phyloP scores from a whole-genome alignment of 2,113 vertebrate species.

The Acrocephalus arundinaceus region DNA sequence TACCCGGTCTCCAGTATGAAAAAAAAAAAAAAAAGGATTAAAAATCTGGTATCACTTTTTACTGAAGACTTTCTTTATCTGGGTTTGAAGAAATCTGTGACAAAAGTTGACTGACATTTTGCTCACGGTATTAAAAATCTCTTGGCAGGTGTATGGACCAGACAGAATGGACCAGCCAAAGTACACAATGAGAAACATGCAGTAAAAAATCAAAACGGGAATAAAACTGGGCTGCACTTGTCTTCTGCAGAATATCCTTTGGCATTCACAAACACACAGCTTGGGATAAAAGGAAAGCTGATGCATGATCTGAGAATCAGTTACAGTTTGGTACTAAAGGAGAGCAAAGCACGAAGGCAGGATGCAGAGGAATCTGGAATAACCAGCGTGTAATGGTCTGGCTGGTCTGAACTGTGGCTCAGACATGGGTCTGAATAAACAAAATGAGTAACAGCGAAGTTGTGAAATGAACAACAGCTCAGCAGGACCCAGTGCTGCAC shows the following conservation, averaged over 20 bases:
- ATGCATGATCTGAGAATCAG: not conserved
- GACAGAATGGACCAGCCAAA: not conserved
- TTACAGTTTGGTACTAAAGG: not conserved
- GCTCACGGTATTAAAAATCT: not conserved
- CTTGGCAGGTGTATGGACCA: not conserved
- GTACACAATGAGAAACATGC: not conserved
- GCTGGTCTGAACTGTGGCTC: not conserved
- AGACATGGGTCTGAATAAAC: not conserved
- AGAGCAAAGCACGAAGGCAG: not conserved
- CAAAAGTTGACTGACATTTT: not conserved
- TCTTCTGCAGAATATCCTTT: not conserved
- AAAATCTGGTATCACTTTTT: not conserved
- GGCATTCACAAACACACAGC: not conserved
- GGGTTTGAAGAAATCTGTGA: not conserved
- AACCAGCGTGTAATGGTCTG: not conserved
- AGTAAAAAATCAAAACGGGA: not conserved
- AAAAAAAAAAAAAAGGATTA: not conserved
- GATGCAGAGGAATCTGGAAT: not conserved
- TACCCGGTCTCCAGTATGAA: not conserved
- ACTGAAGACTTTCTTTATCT: not conserved
- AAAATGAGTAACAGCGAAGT: not conserved
- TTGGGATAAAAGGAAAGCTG: not conserved
- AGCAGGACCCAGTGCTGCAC: not conserved
- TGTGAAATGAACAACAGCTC: not conserved
- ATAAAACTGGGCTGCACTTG: not conserved